Base-by-base conservation (phyloP, 2,888 invertebrate species). In the Melikaiella ostensackeni region DNA sequence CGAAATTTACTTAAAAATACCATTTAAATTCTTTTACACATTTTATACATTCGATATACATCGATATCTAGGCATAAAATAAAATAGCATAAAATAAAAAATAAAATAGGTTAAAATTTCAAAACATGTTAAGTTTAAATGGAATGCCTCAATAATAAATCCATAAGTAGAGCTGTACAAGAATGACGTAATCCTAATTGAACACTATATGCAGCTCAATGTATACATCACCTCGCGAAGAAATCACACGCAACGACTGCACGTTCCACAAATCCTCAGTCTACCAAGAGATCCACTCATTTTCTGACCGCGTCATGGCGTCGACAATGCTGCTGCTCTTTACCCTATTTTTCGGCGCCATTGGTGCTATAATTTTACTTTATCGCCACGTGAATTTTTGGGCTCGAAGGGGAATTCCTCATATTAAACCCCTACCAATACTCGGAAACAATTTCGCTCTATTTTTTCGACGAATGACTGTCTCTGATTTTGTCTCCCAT, bases 371-470 rank as follows among this genome's bases (percentile, higher is more conserved):
- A 38, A 1, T 63, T 33, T 78, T 75, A 9, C 30, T 76, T 16
- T 78, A 61, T 19, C 57, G 46, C 38, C 2, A 38, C 1, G 64
- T 75, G 35, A 77, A 75, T 9, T 81, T 27, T 50, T 82, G 70
- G 57, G 55, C 9, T 27, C 70, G 50, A n/a, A 62, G 16, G 13
- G 82, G 80, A 24, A 78, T 83, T 33, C 80, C 79, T 8, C 66
- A 84, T 38, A 11, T 70, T 1, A 74, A 76, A 42, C 82, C 85
- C 0, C 24, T 78, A 30, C 83, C 81, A n/a, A 2, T 84, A 2
- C 2, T 86, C 0, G 85, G 85, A 9, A 85, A 84, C 70, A 81
- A 82, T 80, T 77, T 42, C 0, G 33, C 78, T 3, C 33, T 75
- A 0, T 4, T 84, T 4, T 77, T 84, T 0, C 27, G 77, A 35